A percentile compares a stretch with the other conserved stretches of the same genome.
phyloP scores from a whole-genome alignment of 1,140 invertebrate genomes.

The Marisa cornuarietis region DNA sequence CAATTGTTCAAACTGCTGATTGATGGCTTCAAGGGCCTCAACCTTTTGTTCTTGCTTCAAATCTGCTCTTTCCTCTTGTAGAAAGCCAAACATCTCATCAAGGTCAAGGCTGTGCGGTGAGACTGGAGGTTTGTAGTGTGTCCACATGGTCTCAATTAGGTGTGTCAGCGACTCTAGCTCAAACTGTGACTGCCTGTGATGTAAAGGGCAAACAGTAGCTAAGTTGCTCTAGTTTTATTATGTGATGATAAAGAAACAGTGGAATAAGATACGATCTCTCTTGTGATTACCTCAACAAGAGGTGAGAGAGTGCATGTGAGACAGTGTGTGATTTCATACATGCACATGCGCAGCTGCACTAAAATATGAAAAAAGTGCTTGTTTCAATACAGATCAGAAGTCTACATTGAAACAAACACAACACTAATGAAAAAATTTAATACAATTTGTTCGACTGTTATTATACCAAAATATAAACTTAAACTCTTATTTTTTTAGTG shows the following conservation, averaged over 20 bases:
- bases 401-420: too few relatives aligned
- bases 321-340: too few relatives aligned
- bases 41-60: slow-evolving; percentile 31
- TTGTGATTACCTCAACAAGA: too few relatives aligned
- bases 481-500: too few relatives aligned
- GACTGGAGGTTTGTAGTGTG: slow-evolving; percentile 67
- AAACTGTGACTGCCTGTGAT: slow-evolving; percentile 76
- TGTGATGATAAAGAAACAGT: too few relatives aligned
- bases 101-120: slow-evolving; percentile 82
- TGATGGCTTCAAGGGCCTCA: slow-evolving; percentile 49
- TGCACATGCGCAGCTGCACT: too few relatives aligned
- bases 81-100: slow-evolving; percentile 92
- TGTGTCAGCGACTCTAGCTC: slow-evolving; percentile 80
- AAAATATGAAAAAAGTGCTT: too few relatives aligned
- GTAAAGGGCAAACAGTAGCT: neutral
- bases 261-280: too few relatives aligned
- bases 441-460: neutral
- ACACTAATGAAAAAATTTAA: too few relatives aligned
- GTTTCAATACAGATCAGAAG: too few relatives aligned
- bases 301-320: too few relatives aligned
- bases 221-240: too few relatives aligned
- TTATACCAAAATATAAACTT: slow-evolving; percentile 15
- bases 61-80: slow-evolving; percentile 73
- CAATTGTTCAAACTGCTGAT: slow-evolving; percentile 53
- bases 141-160: slow-evolving; percentile 81